Evolutionary conservation across 2,888 invertebrate genomes (phyloP), one percentile per base, ranked within the genome.

Genomic region (Cephus rjabovi): DNA sequence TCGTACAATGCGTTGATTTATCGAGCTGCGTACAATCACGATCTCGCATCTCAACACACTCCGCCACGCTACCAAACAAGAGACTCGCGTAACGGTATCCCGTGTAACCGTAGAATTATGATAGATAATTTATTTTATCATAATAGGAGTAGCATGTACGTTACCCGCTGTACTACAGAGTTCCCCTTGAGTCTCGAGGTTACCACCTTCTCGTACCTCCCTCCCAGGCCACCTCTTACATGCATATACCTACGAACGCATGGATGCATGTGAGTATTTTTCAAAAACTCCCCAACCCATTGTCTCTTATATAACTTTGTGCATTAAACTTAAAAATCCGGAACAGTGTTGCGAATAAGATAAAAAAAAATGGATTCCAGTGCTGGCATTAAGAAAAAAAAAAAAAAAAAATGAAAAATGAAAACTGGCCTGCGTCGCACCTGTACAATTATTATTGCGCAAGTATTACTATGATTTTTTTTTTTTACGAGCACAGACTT

Each of bases 1-100:
- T 82, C 70, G 75, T 75, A 34, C 73, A 77, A 69, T 76, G 31
- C 78, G 78, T 76, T 82, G 81, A 83, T 81, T 83, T 83, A 83
- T 83, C 77, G 77, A 79, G 79, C 75, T 73, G 75, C 71, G 73
- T 74, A 35, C 34, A 74, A 74, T 74, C 74, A 34, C 34, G 74
- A 74, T 74, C 34, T 37, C 30, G 74, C 74, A n/a, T 74, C 74
- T 37, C 74, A 35, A 12, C 74, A 34, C 74, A 71, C 71, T 71
- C 71, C 71, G 33, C 71, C 71, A 34, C 12, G 33, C 33, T 74
- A 37, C 74, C 74, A 74, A 30, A 37, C 74, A 34, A 37, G 74
- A 74, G 74, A 35, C 35, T 33, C 34, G 74, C 37, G 74, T 34
- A 74, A 74, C 74, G 74, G 74, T 74, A 74, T 23, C 23, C 74